These are phyloP conservation scores for Caenorhabditis imperialis DNA, from an alignment of 2,888 invertebrate genomes.

Conservation along the genomic window DNA sequence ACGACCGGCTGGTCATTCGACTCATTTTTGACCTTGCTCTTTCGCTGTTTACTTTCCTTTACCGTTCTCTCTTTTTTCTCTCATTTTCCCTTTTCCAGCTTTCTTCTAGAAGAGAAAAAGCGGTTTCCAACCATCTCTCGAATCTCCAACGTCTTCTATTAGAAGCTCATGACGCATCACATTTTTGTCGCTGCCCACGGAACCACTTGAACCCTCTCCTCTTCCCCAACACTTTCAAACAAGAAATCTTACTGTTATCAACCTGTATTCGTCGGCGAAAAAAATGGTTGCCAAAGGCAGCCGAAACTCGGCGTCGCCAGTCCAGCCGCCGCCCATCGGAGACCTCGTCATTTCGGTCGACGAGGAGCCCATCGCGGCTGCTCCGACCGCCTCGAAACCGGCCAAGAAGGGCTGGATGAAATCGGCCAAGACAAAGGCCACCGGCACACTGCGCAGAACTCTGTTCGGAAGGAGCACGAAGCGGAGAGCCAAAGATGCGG, in stretches of 20 bases:
- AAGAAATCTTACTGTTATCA: too few species aligned
- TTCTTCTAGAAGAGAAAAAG: neutral
- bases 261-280: slow-evolving; percentile 6
- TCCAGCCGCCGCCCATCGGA: slow-evolving; percentile 42
- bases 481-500: slow-evolving; percentile 61
- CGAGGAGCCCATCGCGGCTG: slow-evolving; percentile 35
- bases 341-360: slow-evolving; percentile 51
- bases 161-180: slow-evolving; percentile 43
- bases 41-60: neutral
- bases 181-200: slow-evolving; percentile 48
- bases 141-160: neutral
- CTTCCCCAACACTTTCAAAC: too few species aligned
- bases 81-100: neutral
- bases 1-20: too few species aligned
- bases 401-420: slow-evolving; percentile 56
- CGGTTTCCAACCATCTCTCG: too few species aligned
- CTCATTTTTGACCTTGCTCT: neutral
- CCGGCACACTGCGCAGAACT: slow-evolving; percentile 58
- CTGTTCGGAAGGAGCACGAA: slow-evolving; percentile 62
- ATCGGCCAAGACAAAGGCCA: slow-evolving; percentile 60
- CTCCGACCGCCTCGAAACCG: slow-evolving; percentile 11
- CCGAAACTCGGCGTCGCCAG: slow-evolving; percentile 22
- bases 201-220: slow-evolving; percentile 29
- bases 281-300: slow-evolving; percentile 48
- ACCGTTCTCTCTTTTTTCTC: slow-evolving; percentile 1